These are phyloP conservation scores for Hydrophis major DNA, from an alignment of 2,797 vertebrate species.

Conservation along the genomic window DNA sequence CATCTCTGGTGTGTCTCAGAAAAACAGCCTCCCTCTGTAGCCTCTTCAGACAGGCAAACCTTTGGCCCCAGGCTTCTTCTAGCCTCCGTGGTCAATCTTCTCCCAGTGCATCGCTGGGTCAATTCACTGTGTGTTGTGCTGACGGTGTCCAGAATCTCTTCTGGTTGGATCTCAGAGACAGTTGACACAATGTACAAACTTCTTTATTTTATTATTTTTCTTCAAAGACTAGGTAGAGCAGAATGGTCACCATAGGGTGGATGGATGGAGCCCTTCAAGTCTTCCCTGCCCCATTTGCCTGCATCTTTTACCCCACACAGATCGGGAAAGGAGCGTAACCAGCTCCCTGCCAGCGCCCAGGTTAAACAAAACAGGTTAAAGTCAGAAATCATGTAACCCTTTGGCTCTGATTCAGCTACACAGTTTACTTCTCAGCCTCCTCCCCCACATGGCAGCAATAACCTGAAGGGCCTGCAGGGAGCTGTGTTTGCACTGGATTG, in stretches of 20 bases:
- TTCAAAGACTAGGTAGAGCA: constrained; percentile 66
- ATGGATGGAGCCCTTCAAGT: constrained; percentile 28
- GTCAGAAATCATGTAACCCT: not conserved
- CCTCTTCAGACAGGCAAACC: not conserved
- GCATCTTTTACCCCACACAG: constrained; percentile 15
- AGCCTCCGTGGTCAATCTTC: not conserved
- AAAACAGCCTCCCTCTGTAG: not conserved
- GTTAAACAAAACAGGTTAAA: not conserved
- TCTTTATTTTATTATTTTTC: constrained; percentile 63
- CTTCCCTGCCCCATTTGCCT: constrained; percentile 1
- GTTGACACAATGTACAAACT: constrained; percentile 65
- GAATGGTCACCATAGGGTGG: constrained; percentile 68
- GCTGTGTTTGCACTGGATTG: not conserved
- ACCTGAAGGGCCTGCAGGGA: not conserved
- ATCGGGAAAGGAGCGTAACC: not conserved
- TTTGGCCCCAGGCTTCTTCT: not conserved
- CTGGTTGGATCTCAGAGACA: constrained; percentile 1
- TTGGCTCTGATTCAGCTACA: not conserved
- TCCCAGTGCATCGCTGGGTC: too few relatives aligned
- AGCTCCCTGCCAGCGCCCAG: not conserved
- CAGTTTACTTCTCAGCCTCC: not conserved
- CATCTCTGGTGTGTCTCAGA: not conserved
- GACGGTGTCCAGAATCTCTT: not conserved
- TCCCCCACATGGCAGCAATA: not conserved
- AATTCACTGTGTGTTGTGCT: not conserved